phyloP scores from a whole-genome alignment of 2,888 invertebrate species.

The Heliconius aoede region DNA sequence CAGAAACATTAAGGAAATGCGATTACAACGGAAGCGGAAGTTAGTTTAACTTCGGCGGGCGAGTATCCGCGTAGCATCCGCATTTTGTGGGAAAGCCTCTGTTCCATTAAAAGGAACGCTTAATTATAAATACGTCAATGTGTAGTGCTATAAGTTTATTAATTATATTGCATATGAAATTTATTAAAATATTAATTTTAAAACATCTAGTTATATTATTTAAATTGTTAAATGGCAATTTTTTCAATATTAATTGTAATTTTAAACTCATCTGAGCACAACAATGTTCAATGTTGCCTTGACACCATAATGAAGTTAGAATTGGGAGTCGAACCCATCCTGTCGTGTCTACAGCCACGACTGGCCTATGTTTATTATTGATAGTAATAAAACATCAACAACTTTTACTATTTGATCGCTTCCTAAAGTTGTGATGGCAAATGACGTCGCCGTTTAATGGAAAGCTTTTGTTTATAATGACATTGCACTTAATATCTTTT shows the following conservation, averaged over 20 bases:
- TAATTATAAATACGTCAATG: conserved; percentile 15
- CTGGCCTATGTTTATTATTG: too few species aligned
- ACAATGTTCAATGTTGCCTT: too few species aligned
- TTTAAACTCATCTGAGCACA: too few species aligned
- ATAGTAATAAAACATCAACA: not conserved
- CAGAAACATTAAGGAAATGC: conserved; percentile 73
- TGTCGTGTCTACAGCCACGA: too few species aligned
- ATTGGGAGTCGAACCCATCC: too few species aligned
- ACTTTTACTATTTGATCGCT: not conserved
- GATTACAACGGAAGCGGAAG: conserved; percentile 74
- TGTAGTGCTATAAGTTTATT: conserved; percentile 13
- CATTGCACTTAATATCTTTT: too few species aligned
- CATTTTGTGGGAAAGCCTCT: conserved; percentile 47
- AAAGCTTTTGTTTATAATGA: too few species aligned
- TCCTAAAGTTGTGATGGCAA: not conserved
- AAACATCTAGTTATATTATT: too few species aligned
- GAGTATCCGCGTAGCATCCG: conserved; percentile 63
- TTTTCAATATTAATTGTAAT: too few species aligned
- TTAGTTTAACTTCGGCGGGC: conserved; percentile 70
- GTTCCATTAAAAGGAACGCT: conserved; percentile 32
- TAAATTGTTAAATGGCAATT: too few species aligned
- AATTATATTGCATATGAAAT: not conserved
- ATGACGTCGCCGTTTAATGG: conserved; percentile 3
- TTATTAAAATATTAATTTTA: not conserved
- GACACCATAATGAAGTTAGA: too few species aligned